Conservation (phyloP, 2,113 vertebrate genomes). For the Cacatua alba region DNA sequence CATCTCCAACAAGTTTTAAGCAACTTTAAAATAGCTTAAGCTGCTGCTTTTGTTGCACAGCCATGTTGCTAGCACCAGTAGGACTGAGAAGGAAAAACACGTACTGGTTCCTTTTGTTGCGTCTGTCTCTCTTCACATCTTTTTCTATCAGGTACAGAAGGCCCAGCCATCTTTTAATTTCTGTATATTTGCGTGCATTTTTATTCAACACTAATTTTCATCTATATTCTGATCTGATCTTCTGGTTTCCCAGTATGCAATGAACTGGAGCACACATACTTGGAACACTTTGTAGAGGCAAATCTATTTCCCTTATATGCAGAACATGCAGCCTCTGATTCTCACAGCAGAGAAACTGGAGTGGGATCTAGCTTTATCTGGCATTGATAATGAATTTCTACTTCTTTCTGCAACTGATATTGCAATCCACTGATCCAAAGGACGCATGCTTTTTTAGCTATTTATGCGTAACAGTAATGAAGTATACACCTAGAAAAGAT, state of each 20-base stretch:
- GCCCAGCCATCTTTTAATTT: background rate
- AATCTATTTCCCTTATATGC: background rate
- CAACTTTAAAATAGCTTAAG: constrained; percentile 7
- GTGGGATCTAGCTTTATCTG: background rate
- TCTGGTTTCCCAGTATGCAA: background rate
- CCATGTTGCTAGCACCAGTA: background rate
- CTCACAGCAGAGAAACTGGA: background rate
- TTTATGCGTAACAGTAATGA: background rate
- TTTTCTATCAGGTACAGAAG: background rate
- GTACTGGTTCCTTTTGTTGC: background rate
- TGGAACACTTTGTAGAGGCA: background rate
- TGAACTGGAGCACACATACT: background rate
- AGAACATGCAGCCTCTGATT: background rate
- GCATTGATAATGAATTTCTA: background rate
- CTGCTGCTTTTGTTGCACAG: background rate
- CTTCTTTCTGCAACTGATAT: background rate
- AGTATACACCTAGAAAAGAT: background rate
- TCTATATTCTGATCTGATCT: background rate
- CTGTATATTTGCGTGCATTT: background rate
- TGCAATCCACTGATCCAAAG: background rate
- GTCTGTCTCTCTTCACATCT: background rate
- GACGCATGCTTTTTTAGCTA: background rate
- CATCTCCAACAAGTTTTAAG: background rate
- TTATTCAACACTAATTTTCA: background rate
- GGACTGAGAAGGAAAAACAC: background rate